Conservation (phyloP, 2,888 invertebrate genomes). For the Philonicus albiceps region DNA sequence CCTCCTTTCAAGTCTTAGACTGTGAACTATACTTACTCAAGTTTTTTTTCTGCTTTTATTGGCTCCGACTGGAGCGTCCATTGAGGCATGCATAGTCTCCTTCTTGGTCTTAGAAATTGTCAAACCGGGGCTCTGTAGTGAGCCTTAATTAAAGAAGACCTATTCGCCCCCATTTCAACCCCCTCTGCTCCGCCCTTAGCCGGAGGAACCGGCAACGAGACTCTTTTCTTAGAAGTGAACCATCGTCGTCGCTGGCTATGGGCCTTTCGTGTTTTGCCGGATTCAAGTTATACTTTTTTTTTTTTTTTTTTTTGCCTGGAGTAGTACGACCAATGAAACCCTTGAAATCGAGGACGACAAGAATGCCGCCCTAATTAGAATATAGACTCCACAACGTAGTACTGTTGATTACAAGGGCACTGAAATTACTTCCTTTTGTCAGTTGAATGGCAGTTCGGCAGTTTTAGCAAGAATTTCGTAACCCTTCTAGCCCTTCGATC, state of each 20-base stretch:
- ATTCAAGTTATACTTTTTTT: background rate
- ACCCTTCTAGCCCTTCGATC: background rate
- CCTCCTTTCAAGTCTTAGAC: background rate
- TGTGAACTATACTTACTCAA: background rate
- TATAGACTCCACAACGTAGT: background rate
- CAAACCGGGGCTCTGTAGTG: background rate
- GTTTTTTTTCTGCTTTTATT: background rate
- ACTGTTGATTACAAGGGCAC: background rate
- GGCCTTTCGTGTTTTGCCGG: background rate
- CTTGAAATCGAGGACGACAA: background rate
- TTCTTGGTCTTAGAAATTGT: slow-evolving; percentile 10
- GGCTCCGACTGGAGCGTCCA: slow-evolving; percentile 26
- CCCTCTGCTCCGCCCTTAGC: background rate
- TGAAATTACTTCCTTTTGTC: background rate
- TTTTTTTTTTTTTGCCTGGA: background rate
- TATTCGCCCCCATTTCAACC: background rate
- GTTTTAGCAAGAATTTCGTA: background rate
- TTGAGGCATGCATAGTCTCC: slow-evolving; percentile 37
- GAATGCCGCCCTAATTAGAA: background rate
- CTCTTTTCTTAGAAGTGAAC: background rate
- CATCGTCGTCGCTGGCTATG: background rate
- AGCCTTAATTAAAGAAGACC: slow-evolving; percentile 29
- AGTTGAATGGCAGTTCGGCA: background rate
- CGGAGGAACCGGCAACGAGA: background rate
- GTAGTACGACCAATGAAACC: background rate